A percentile compares a stretch with the other conserved stretches of the same genome.
phyloP scores from a whole-genome alignment of 2,113 vertebrate species.

The Cyprinodon tularosa region DNA sequence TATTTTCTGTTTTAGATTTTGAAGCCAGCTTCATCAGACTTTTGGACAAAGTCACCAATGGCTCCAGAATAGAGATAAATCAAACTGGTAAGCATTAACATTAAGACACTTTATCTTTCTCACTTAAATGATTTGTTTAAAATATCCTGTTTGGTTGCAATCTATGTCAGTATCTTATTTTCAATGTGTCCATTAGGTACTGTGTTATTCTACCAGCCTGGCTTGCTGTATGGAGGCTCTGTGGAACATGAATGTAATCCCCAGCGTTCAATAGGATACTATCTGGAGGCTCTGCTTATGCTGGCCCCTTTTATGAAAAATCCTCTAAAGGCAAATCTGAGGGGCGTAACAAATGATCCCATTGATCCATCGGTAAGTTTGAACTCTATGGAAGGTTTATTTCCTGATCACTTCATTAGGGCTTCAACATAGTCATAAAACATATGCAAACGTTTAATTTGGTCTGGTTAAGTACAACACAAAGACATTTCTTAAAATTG shows the following conservation, averaged over 20 bases:
- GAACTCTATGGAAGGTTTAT: neutral
- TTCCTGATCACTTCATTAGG: neutral
- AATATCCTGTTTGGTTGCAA: neutral
- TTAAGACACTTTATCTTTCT: too few species aligned
- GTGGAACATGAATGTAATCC: constrained; percentile 91
- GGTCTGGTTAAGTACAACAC: neutral
- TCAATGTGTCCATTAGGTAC: constrained; percentile 81
- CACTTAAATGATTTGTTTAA: neutral
- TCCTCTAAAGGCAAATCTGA: constrained; percentile 85
- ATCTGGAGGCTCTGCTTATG: constrained; percentile 92
- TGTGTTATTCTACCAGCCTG: constrained; percentile 91
- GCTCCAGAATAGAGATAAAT: constrained; percentile 95
- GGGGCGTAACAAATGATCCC: constrained; percentile 92
- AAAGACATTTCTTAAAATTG: neutral
- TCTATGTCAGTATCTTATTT: neutral
- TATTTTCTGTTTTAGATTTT: constrained; percentile 83
- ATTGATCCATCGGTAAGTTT: constrained; percentile 89
- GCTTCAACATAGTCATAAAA: neutral
- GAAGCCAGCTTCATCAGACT: constrained; percentile 96
- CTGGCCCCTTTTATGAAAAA: constrained; percentile 95
- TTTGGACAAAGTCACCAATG: constrained; percentile 96
- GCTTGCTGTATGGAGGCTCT: constrained; percentile 86
- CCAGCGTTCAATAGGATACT: constrained; percentile 91
- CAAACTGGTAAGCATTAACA: constrained; percentile 88
- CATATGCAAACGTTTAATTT: neutral